Evolutionary conservation across 2,888 invertebrate species (phyloP), one percentile per base, ranked within the genome.

Genomic region (Xestia xanthographa): DNA sequence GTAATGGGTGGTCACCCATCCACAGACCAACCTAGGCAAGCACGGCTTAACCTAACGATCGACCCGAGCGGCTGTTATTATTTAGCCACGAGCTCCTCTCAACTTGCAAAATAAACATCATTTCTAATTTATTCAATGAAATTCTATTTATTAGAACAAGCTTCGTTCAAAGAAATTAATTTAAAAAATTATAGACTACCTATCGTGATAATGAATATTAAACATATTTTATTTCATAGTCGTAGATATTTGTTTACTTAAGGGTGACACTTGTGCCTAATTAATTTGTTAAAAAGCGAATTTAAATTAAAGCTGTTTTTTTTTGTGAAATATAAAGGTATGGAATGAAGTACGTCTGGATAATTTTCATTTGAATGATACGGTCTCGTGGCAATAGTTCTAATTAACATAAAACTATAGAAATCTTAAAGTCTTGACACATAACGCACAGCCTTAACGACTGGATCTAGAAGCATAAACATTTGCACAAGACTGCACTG

Each of bases 151-250:
- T 48, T 48, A n/a, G 6, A 72, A 41, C 34, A 50, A 17, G 14
- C 60, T 82, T 38, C 34, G 2, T 38, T 38, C 22, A 70, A 84
- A 72, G 26, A 75, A 77, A 72, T 62, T 75, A 80, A 77, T 77
- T 75, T 66, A 58, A 12, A 63, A 77, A 73, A 72, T 72, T 38
- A 29, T 41, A 53, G 69, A 68, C 29, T 56, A 72, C 63, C 62
- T 60, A 58, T 48, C n/a, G 12, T 45, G 65, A 73, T 73, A 75
- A 71, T 80, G 65, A 60, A 77, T 77, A 73, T 77, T 62, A 73
- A 80, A 66, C 17, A 68, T 48, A 34, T 65, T 67, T 60, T 72
- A 0, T 12, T 58, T 65, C 9, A 45, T 6, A 5, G 20, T 79
- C 5, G 20, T 9, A 38, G 5, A 66, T n/a, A 4, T 45, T 53